Base-by-base conservation (phyloP, 2,888 invertebrate genomes). In the Hypomecis punctinalis region DNA sequence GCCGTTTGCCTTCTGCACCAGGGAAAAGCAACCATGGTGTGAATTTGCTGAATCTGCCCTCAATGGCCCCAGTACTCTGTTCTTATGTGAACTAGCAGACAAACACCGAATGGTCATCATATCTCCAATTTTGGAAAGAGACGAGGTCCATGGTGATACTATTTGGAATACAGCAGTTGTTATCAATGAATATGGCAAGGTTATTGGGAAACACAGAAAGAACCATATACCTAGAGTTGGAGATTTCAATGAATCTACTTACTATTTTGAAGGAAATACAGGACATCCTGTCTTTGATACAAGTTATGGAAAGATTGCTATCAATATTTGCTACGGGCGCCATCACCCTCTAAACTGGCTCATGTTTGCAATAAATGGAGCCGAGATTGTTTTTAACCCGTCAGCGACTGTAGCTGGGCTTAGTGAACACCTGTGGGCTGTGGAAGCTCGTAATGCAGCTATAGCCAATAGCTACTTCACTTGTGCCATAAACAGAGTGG, bases 331-430 rank as follows among this genome's bases (percentile, higher is more conserved):
- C 86, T 99, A 99, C 89, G 99, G 99, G 0, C 95, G 99, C 5
- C 99, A 99, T 88, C 99, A 99, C 91, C 99, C 99, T 0, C 95
- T 97, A 73, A 99, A 99, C 85, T 99, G 99, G 99, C 94, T 99
- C 90, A 98, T 98, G 97, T 99, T 98, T 93, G 99, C 98, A 0
- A 81, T 99, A 23, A 99, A 99, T 90, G 99, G 99, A 5, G 99
- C 99, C 0, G 99, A 99, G 94, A 98, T 99, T 72, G 99, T 99
- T 0, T 99, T 99, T 88, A 99, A 99, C 89, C 99, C 99, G 5
- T 99, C 98, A n/a, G 99, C 99, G 1, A 99, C 99, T 77, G 97
- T 94, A 39, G 94, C 95, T 36, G 94, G 92, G 0, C 84, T 96
- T 6, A 98, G 98, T 89, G 99, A 99, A 86, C 98, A 98, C 0